Percentiles rank a stretch among this genome's conserved stretches.
Evolutionary conservation across 2,113 vertebrate genomes (phyloP).

Genomic region (Thamnaconus septentrionalis): DNA sequence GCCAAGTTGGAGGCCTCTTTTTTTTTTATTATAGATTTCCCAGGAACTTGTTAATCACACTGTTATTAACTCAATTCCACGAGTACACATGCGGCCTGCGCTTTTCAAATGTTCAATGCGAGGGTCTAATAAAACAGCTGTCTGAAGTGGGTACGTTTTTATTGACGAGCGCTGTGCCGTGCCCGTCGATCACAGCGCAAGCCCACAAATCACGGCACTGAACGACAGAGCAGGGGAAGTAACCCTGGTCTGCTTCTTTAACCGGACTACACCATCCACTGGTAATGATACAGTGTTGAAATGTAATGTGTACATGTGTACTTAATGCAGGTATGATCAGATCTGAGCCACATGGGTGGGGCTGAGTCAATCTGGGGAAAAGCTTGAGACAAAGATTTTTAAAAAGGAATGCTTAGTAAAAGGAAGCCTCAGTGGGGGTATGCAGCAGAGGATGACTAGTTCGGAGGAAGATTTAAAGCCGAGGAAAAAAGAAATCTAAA

Average conservation of each 20-base stretch:
- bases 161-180: slow-evolving; percentile 18
- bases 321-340: slow-evolving; percentile 44
- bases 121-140: slow-evolving; percentile 6
- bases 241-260: too few relatives aligned
- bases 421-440: slow-evolving; percentile 38
- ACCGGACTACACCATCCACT: too few relatives aligned
- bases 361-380: slow-evolving; percentile 17
- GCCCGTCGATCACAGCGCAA: neutral
- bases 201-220: slow-evolving; percentile 32
- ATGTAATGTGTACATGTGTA: neutral
- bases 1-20: slow-evolving; percentile 7
- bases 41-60: slow-evolving; percentile 16
- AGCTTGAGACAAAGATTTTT: slow-evolving; percentile 37
- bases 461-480: slow-evolving; percentile 50
- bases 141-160: neutral
- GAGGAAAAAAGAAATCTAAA: slow-evolving; percentile 5
- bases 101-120: neutral
- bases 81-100: neutral
- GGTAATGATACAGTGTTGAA: too few relatives aligned
- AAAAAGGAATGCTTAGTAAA: slow-evolving; percentile 53
- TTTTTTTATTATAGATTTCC: slow-evolving; percentile 32
- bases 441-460: slow-evolving; percentile 43
- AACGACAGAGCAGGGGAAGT: slow-evolving; percentile 18
- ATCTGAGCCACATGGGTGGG: slow-evolving; percentile 26
- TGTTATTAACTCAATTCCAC: slow-evolving; percentile 1